phyloP scores from a whole-genome alignment of 2,113 vertebrate genomes.

The Albula goreensis region DNA sequence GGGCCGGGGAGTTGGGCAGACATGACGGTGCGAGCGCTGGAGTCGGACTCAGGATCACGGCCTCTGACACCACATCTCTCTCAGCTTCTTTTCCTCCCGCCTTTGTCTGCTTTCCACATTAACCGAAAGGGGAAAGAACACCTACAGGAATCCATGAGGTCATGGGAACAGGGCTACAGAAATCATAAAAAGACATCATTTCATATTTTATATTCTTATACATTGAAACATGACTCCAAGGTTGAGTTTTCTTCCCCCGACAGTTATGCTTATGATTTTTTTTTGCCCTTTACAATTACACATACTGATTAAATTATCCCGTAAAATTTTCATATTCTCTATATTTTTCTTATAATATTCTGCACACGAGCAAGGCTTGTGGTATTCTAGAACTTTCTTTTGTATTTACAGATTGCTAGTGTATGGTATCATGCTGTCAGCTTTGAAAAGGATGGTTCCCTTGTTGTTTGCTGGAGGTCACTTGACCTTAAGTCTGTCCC shows the following conservation, averaged over 20 bases:
- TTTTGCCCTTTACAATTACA: not conserved
- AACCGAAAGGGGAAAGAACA: conserved; percentile 46
- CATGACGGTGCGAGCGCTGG: not conserved
- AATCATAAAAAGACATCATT: conserved; percentile 48
- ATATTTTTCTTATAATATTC: not conserved
- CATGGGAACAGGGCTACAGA: conserved; percentile 60
- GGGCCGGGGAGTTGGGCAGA: not conserved
- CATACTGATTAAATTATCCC: not conserved
- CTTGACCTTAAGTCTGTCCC: too few species aligned
- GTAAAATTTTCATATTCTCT: not conserved
- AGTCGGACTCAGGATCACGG: not conserved
- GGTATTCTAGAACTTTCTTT: not conserved
- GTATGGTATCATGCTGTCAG: not conserved
- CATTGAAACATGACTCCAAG: not conserved
- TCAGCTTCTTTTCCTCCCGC: not conserved
- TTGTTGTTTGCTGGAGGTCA: too few species aligned
- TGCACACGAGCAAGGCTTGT: not conserved
- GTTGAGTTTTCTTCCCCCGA: not conserved
- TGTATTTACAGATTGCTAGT: not conserved
- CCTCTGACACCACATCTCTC: not conserved
- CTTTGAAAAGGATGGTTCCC: not conserved
- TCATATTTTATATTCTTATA: not conserved
- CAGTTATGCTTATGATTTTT: not conserved
- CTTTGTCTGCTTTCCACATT: conserved; percentile 54
- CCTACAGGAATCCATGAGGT: conserved; percentile 69